Evolutionary conservation across 2,113 vertebrate species (phyloP).

Genomic region (Ceyx melanurus): DNA sequence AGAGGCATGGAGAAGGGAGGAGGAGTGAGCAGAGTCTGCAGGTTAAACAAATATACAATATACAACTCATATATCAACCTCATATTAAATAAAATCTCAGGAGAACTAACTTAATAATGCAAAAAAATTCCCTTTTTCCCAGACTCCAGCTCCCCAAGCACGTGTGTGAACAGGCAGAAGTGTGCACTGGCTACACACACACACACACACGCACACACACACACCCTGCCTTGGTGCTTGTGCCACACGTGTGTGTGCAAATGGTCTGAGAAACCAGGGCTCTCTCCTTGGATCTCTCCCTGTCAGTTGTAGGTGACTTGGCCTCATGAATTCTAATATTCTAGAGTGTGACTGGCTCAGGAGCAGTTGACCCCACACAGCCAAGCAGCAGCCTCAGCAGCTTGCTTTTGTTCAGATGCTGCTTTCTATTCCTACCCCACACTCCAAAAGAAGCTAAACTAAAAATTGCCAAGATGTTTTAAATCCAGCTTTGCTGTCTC

Average conservation of each 20-base stretch:
- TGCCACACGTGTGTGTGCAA: fast-evolving
- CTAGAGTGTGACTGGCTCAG: not conserved
- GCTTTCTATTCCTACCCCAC: not conserved
- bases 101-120: not conserved
- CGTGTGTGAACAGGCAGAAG: not conserved
- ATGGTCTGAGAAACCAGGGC: not conserved
- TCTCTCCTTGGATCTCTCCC: not conserved
- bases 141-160: too few relatives aligned
- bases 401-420: not conserved
- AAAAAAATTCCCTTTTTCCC: not conserved
- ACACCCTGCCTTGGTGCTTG: not conserved
- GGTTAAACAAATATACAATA: not conserved
- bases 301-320: not conserved
- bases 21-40: not conserved
- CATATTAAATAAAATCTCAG: too few relatives aligned
- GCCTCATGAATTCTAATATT: not conserved
- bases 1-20: not conserved
- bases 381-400: not conserved
- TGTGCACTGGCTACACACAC: too few relatives aligned
- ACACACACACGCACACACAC: too few relatives aligned
- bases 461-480: not conserved
- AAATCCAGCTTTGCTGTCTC: conserved; percentile 21
- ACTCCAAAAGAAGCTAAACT: not conserved
- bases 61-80: not conserved
- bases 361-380: not conserved